Percentiles rank a stretch among this genome's conserved stretches.
Evolutionary conservation across 2,113 vertebrate species (phyloP).

Genomic region (Hylia prasina): DNA sequence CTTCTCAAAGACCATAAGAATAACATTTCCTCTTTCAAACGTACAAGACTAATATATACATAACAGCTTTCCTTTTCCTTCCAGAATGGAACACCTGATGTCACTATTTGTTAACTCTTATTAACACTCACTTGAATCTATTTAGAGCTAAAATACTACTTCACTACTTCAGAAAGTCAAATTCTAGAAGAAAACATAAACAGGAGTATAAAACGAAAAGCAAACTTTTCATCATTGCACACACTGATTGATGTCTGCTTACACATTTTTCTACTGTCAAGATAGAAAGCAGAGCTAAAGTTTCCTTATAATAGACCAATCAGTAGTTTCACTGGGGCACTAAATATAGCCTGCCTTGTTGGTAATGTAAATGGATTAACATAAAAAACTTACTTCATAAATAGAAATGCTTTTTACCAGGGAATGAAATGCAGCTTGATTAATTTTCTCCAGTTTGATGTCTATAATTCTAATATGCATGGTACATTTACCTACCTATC

Average conservation of each 20-base stretch:
- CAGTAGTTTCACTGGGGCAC: slow-evolving; percentile 31
- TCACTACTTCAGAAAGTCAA: slow-evolving; percentile 55
- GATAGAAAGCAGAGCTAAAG: slow-evolving; percentile 36
- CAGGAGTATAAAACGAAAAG: slow-evolving; percentile 38
- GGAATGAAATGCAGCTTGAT: background rate
- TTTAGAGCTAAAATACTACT: slow-evolving; percentile 23
- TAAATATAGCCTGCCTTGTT: slow-evolving; percentile 34
- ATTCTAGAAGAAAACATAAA: slow-evolving; percentile 18
- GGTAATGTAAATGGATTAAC: background rate
- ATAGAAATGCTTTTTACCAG: background rate
- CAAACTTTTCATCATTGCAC: slow-evolving; percentile 15
- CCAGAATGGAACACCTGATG: background rate
- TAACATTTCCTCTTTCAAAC: background rate
- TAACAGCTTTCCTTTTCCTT: background rate
- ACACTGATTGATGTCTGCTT: slow-evolving; percentile 1
- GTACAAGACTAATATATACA: background rate
- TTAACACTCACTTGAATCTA: slow-evolving; percentile 14
- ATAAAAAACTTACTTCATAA: slow-evolving; percentile 1
- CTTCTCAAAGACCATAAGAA: background rate
- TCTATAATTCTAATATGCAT: background rate
- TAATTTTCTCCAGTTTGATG: background rate
- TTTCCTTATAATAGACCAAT: slow-evolving; percentile 25
- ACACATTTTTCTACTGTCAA: slow-evolving; percentile 21
- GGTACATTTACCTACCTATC: background rate
- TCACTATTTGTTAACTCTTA: background rate